Evolutionary conservation across 2,113 vertebrate species (phyloP).

Genomic region (Coptodon bakossiorum): DNA sequence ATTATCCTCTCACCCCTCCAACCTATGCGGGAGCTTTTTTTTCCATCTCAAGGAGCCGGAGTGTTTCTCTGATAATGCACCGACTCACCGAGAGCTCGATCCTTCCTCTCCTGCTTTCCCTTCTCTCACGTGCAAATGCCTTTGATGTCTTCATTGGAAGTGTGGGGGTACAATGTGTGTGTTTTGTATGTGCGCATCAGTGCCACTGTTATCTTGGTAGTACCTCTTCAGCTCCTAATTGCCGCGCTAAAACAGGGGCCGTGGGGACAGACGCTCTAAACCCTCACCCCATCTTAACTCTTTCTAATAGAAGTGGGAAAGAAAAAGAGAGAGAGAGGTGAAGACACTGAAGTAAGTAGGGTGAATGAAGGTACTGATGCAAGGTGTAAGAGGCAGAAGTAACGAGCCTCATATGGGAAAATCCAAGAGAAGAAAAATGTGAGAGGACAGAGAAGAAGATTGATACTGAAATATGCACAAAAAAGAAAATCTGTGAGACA

Average conservation of each 20-base stretch:
- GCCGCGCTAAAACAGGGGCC: background rate
- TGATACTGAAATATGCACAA: background rate
- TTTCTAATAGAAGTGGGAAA: background rate
- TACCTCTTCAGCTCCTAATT: slow-evolving; percentile 35
- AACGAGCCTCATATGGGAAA: background rate
- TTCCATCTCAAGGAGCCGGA: slow-evolving; percentile 18
- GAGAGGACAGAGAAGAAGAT: background rate
- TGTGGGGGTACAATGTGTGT: background rate
- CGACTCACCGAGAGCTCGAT: slow-evolving; percentile 21
- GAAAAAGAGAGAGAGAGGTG: background rate
- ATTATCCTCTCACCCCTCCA: slow-evolving; percentile 2
- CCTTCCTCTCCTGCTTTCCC: background rate
- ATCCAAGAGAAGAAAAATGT: background rate
- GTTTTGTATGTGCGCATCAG: background rate
- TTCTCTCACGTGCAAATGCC: background rate
- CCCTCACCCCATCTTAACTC: background rate
- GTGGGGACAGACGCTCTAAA: background rate
- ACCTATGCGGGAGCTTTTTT: background rate
- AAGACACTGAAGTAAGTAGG: background rate
- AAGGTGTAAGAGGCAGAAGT: background rate
- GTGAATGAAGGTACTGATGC: background rate
- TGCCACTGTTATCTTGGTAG: slow-evolving; percentile 5
- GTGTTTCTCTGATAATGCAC: slow-evolving; percentile 31
- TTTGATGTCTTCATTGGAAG: slow-evolving; percentile 30
- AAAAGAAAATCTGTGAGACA: background rate